Base-by-base conservation (phyloP, 2,888 invertebrate species). In the Morpho helenor region DNA sequence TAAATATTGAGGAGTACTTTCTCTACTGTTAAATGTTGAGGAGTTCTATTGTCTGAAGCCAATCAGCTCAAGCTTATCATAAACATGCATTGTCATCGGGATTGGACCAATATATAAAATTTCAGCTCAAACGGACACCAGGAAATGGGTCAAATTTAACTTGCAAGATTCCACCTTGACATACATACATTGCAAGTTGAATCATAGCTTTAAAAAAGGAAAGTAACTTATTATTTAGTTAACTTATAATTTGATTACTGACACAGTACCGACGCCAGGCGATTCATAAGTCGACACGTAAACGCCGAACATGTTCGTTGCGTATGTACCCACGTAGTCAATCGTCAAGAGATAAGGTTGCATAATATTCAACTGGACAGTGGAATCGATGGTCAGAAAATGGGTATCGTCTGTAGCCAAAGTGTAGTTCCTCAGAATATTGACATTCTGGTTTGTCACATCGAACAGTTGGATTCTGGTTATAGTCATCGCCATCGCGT, bases 221-320 rank as follows among this genome's bases (percentile, higher is more conserved):
- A 16, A 16, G 16, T 16, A 16, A 16, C 16, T 16, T 16, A 16
- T 16, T 16, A 31, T 31, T 31, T 3, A 31, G 31, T 31, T 31
- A 10, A 53, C 6, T 31, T 39, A n/a, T 43, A 52, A 23, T 41
- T 22, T n/a, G 6, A 7, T 63, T 68, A 85, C 87, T 85, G 70
- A 89, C 88, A 75, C 69, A 22, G 66, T 67, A 10, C 61, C 65
- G 10, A 69, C 72, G 9, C 73, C 64, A 0, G 67, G 64, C 8
- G 75, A 65, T 7, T 70, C 65, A 63, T 93, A 94, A 3, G 84
- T 91, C 43, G 93, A 92, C 39, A 92, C 81, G 66, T 94, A 94
- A 39, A 95, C 90, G 22, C 95, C 95, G 57, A 92, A 92, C 75
- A 94, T 88, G 46, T 93, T 91, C 16, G 85, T 85, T 43, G 92